Evolutionary conservation across 2,888 invertebrate species (phyloP).

Genomic region (Erebia aethiops): DNA sequence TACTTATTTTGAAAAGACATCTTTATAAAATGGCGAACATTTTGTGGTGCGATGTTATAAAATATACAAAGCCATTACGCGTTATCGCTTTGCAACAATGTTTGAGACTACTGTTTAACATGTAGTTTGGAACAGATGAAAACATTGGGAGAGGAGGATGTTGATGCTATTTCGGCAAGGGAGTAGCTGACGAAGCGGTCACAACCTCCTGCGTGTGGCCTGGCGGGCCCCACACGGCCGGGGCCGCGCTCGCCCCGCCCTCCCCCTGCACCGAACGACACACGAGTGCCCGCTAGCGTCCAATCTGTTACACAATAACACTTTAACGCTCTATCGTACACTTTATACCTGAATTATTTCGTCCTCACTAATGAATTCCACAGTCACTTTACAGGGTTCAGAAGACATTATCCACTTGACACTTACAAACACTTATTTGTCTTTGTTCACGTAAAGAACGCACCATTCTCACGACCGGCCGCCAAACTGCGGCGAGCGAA

Average conservation of each 20-base stretch:
- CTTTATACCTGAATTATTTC: constrained; percentile 75
- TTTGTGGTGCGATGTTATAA: background rate
- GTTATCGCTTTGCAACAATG: background rate
- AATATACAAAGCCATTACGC: background rate
- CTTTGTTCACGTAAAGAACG: constrained; percentile 77
- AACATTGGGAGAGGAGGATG: constrained; percentile 27
- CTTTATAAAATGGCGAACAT: background rate
- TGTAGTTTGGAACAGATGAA: background rate
- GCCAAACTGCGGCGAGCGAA: constrained; percentile 80
- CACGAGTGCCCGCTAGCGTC: constrained; percentile 80
- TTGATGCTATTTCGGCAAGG: constrained; percentile 68
- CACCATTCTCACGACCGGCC: constrained; percentile 82
- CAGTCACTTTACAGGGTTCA: constrained; percentile 75
- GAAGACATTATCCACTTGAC: constrained; percentile 81
- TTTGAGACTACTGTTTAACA: background rate
- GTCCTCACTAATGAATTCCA: constrained; percentile 79
- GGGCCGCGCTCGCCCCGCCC: constrained; percentile 82
- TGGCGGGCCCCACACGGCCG: constrained; percentile 83
- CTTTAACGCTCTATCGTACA: constrained; percentile 62
- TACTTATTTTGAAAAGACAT: background rate
- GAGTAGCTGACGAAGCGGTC: constrained; percentile 82
- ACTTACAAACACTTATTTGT: constrained; percentile 70
- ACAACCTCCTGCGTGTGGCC: constrained; percentile 84
- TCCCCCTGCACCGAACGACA: constrained; percentile 79
- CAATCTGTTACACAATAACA: constrained; percentile 78